Percentiles rank a stretch among this genome's conserved stretches.
Conservation (phyloP, 2,888 invertebrate genomes). For the Gisinianus flammeolus region DNA sequence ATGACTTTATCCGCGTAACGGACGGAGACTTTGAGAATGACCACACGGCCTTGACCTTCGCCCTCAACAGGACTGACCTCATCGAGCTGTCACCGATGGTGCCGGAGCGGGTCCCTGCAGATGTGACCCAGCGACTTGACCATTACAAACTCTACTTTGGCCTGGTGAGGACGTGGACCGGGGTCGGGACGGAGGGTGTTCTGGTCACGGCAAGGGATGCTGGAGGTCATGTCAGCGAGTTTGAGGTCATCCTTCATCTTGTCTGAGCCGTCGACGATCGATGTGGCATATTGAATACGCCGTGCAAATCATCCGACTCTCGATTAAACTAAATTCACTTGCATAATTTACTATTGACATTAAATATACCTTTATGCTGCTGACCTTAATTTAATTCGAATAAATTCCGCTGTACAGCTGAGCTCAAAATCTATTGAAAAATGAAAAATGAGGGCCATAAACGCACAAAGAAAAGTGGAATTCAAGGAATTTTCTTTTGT, state of each 20-base stretch:
- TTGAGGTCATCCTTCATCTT: not conserved
- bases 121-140: not conserved
- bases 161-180: not conserved
- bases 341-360: too few relatives aligned
- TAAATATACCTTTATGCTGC: too few relatives aligned
- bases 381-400: too few relatives aligned
- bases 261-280: too few relatives aligned
- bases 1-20: not conserved
- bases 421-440: too few relatives aligned
- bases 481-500: too few relatives aligned
- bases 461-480: too few relatives aligned
- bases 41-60: not conserved
- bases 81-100: not conserved
- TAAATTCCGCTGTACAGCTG: too few relatives aligned
- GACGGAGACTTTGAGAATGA: not conserved
- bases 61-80: not conserved
- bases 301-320: too few relatives aligned
- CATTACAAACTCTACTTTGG: not conserved
- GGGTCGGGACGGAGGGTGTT: not conserved
- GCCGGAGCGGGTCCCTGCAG: not conserved
- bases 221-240: not conserved
- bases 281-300: too few relatives aligned
- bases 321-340: too few relatives aligned
- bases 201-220: not conserved
- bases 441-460: too few relatives aligned